phyloP scores from a whole-genome alignment of 53 echinoderm and acorn worm genomes.

The Pentamera pediparva region DNA sequence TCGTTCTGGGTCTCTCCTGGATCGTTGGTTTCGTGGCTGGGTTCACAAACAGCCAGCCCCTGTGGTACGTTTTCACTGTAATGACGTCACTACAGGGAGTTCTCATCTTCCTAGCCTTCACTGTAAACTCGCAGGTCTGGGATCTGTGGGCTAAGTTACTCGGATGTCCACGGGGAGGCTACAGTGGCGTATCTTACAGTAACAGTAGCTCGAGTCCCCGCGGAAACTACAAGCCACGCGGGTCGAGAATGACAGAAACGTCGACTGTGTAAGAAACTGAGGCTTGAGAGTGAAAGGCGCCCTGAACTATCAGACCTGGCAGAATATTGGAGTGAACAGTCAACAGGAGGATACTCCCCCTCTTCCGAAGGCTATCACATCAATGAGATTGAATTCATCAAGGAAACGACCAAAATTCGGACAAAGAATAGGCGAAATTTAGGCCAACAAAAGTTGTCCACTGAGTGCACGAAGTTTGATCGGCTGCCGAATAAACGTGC shows the following conservation, averaged over 20 bases:
- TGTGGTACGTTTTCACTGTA: constrained; percentile 20
- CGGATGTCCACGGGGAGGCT: not conserved
- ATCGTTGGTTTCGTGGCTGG: constrained; percentile 4
- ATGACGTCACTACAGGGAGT: constrained; percentile 18
- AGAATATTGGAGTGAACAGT: too few relatives aligned
- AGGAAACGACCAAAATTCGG: too few relatives aligned
- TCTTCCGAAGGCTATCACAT: too few relatives aligned
- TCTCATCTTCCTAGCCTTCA: constrained; percentile 25
- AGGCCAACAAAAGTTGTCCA: too few relatives aligned
- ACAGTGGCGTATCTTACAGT: not conserved
- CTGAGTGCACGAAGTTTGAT: too few relatives aligned
- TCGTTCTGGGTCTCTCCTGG: constrained; percentile 25
- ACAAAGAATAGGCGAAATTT: too few relatives aligned
- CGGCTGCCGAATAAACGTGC: too few relatives aligned
- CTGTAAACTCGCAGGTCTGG: constrained; percentile 23
- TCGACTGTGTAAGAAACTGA: not conserved
- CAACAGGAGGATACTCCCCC: too few relatives aligned
- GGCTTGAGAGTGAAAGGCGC: too few relatives aligned
- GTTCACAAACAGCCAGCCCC: not conserved
- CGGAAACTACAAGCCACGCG: not conserved
- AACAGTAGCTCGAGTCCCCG: not conserved
- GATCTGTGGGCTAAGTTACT: constrained; percentile 5
- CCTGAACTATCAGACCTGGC: too few relatives aligned
- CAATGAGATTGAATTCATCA: too few relatives aligned
- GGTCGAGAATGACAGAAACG: constrained; percentile 2